Base-by-base conservation (phyloP, 2,888 invertebrate genomes). In the Microchrysa polita region DNA sequence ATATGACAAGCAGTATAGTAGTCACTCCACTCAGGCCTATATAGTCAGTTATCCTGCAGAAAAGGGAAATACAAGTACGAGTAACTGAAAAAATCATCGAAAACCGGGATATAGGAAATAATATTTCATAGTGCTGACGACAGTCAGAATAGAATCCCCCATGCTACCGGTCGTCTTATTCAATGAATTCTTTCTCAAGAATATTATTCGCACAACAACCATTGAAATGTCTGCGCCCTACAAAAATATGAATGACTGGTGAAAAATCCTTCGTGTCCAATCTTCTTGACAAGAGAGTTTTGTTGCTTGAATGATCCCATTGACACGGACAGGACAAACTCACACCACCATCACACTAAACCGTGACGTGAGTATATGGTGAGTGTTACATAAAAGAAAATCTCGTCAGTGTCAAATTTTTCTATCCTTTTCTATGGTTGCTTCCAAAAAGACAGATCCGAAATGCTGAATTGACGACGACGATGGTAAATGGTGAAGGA, bases 201-300 rank as follows among this genome's bases (percentile, higher is more conserved):
- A 27, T 27, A 20, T 60, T 34, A 60, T 60, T 60, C 60, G n/a
- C n/a, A 60, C 27, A 60, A 60, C 27, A 60, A 23, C 14, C 60
- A 60, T 27, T 60, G 60, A 34, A 60, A 60, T 27, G 12, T 27
- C 23, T 60, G 27, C 23, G 27, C 27, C 27, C 27, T 34, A 34
- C 27, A 34, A 7, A n/a, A n/a, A n/a, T n/a, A n/a, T n/a, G n/a
- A n/a, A 9, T 60, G 27, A 12, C 34, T 60, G n/a, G n/a, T n/a
- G 60, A 60, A 60, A n/a, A 60, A 60, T 60, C 60, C 60, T 23
- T 16, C 60, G 60, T 60, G 60, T 60, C 60, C 60, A 60, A 60
- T 60, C 60, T 60, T 12, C 27, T 23, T 60, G 60, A 27, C 60
- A 27, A 60, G 60, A n/a, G 60, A 60, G 60, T 16, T 34, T 16